Base-by-base conservation (phyloP, 2,888 invertebrate species). In the Steinernema carpocapsae region DNA sequence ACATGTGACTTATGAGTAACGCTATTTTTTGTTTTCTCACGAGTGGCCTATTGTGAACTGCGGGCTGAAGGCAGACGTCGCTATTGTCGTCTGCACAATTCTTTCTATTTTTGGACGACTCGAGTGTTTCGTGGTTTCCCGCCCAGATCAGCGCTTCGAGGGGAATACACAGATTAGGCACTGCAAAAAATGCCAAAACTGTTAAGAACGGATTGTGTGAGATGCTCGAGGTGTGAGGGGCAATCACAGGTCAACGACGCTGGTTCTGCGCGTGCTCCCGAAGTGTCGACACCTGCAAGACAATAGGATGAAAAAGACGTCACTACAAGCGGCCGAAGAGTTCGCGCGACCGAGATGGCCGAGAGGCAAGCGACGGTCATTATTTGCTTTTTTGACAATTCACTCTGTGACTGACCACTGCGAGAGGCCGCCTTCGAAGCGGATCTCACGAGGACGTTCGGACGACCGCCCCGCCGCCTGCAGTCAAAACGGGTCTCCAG, bases 311-410 rank as follows among this genome's bases (percentile, higher is more conserved):
- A 64, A 64, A 64, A 64, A 64, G 64, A 26, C 10, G 37, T 37
- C 37, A 37, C 37, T 37, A 37, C 64, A 32, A 17, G n/a, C 64
- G n/a, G 56, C 22, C 56, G 22, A 17, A 10, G 10, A 12, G 22
- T 52, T 24, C 22, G 32, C 22, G 64, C 32, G 37, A 1, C 6
- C 32, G 64, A 32, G 64, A 26, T 12, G 22, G 32, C 29, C 22
- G 64, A 64, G 64, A 17, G 29, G 32, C 32, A 64, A n/a, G n/a
- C 24, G 64, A 64, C 64, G 64, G 64, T 64, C 64, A 64, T 64
- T 64, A 64, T 64, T 64, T 64, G 64, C 64, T 64, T 64, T 64
- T 64, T 64, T 64, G 64, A 64, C 64, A 64, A 64, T 64, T 64
- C 64, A 64, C 32, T 32, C 32, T 4, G 48, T 48, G 64, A 64